phyloP scores from a whole-genome alignment of 1,140 invertebrate species.

The Drosophila nikananu region DNA sequence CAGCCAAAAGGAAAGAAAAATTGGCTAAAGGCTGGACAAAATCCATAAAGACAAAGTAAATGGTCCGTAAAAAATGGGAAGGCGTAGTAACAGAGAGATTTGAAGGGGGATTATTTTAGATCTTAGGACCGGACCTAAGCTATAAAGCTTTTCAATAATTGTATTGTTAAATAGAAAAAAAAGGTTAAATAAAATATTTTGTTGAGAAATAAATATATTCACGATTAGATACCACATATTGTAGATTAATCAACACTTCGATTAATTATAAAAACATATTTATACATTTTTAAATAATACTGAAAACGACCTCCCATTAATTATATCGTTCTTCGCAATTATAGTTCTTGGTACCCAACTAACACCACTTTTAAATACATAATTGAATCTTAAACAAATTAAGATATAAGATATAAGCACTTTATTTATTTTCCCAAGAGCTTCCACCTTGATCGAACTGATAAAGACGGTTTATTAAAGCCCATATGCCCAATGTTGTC shows the following conservation, averaged over 20 bases:
- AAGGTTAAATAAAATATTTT: background rate
- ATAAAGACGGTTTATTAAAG: conserved; percentile 19
- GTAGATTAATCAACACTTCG: background rate
- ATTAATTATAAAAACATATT: background rate
- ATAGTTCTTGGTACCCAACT: background rate
- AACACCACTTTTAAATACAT: background rate
- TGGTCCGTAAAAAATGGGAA: conserved; percentile 63
- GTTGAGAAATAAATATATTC: background rate
- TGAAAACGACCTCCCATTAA: background rate
- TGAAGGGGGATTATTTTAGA: background rate
- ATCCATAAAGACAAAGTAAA: conserved; percentile 75
- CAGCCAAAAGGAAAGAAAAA: background rate
- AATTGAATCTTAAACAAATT: background rate
- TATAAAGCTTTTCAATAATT: background rate
- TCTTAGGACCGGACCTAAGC: no score
- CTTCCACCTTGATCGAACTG: background rate
- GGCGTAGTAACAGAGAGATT: background rate
- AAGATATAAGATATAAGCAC: no score
- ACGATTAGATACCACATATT: background rate
- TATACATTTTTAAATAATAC: background rate
- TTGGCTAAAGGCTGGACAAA: conserved; percentile 44
- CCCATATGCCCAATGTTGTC: conserved; percentile 9
- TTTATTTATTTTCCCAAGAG: conserved; percentile 19
- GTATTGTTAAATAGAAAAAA: background rate
- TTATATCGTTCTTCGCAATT: background rate